phyloP scores from a whole-genome alignment of 2,113 vertebrate genomes.

The Amphiprion percula region DNA sequence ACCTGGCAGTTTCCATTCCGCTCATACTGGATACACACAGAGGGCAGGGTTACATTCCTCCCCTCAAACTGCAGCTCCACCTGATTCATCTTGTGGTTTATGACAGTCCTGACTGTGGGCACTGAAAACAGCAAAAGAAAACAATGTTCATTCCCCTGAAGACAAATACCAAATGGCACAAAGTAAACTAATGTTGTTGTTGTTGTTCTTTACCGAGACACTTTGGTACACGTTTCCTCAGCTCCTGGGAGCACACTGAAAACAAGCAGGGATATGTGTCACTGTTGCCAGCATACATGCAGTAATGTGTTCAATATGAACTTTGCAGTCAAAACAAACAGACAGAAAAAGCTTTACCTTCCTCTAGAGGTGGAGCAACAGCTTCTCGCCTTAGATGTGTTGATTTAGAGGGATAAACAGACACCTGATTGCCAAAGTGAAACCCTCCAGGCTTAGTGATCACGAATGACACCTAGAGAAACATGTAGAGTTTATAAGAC shows the following conservation, averaged over 20 bases:
- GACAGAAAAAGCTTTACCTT: slow-evolving; percentile 64
- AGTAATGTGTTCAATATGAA: not conserved
- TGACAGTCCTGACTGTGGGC: slow-evolving; percentile 36
- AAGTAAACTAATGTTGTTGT: not conserved
- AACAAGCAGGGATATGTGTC: slow-evolving; percentile 24
- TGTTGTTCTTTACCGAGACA: slow-evolving; percentile 65
- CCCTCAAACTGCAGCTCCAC: slow-evolving; percentile 64
- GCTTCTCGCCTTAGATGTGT: not conserved
- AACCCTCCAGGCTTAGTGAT: slow-evolving; percentile 49
- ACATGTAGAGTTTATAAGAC: not conserved
- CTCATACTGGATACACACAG: slow-evolving; percentile 77
- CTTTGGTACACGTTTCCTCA: slow-evolving; percentile 29
- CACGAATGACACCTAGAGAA: slow-evolving; percentile 68
- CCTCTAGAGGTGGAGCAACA: slow-evolving; percentile 48
- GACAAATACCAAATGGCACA: not conserved
- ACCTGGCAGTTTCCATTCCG: slow-evolving; percentile 67
- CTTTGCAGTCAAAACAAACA: not conserved
- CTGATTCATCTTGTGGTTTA: slow-evolving; percentile 27
- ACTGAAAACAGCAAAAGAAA: slow-evolving; percentile 55
- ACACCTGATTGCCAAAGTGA: slow-evolving; percentile 63
- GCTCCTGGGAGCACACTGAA: slow-evolving; percentile 68
- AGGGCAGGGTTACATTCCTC: not conserved
- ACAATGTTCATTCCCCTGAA: not conserved
- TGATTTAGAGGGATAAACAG: not conserved
- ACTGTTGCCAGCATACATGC: not conserved